Evolutionary conservation across 1,140 invertebrate species (phyloP), one percentile per base, ranked within the genome.

Genomic region (Danaus melanippus): DNA sequence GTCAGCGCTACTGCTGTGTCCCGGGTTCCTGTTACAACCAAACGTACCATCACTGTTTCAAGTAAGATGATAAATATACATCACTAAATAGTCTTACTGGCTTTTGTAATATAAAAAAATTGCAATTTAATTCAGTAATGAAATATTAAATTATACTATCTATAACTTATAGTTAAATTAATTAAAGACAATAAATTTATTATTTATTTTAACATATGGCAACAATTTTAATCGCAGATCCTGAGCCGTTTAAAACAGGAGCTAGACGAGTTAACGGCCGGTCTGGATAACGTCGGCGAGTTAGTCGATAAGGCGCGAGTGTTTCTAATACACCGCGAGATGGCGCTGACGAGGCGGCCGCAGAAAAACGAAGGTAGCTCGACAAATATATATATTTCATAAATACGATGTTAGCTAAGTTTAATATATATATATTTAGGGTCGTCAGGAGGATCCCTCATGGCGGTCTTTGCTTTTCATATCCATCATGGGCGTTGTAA

Each of bases 21-120:
- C 95, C 58, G 93, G 92, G 54, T 91, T 97, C 50, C 92, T 96
- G 50, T 92, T 97, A 68, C 95, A 97, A 75, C 95, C 96, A 2
- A 94, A 94, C 70, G 94, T 97, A 62, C 93, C 95, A 76, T 97
- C 95, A 11, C 88, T 98, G 50, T 93, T 95, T 84, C 95, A 97
- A 32, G 21, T 32, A 32, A 32, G 21, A 32, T 7, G 6, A 32
- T 32, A 32, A 32, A 32, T 7, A 32, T 32, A 32, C 21, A 32
- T 32, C 21, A 32, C 21, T 5, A 32, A 32, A 32, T 1, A 32
- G 21, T 32, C 6, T 32, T 32, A 32, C 6, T 32, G 2, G 21
- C 21, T 12, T 12, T 15, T 10, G n/a, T 42, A 7, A 12, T 12
- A 11, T 50, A 32, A 15, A 47, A 11, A 49, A 21, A n/a, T n/a